Evolutionary conservation across 37 sponge, comb jelly and placozoan species (phyloP).

Genomic region (Theonella swinhoei): DNA sequence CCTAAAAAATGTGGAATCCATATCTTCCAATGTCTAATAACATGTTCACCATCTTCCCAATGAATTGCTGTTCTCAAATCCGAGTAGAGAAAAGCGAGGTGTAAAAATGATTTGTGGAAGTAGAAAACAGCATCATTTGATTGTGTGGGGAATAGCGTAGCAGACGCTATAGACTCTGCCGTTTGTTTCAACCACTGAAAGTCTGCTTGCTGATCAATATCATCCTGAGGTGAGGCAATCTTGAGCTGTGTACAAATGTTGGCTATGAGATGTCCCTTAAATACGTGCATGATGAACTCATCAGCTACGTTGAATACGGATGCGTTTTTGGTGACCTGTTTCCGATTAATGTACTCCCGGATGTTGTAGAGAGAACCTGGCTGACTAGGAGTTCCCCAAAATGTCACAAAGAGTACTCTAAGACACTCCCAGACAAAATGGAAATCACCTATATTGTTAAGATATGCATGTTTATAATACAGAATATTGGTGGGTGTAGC

Average conservation of each 20-base stretch:
- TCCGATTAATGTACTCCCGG: background rate
- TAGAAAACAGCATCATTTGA: slow-evolving; percentile 5
- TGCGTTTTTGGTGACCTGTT: slow-evolving; percentile 9
- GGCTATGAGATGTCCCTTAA: slow-evolving; percentile 23
- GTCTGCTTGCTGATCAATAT: background rate
- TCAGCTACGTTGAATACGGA: slow-evolving; percentile 24
- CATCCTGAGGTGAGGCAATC: background rate
- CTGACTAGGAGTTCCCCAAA: slow-evolving; percentile 23
- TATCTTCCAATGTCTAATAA: slow-evolving; percentile 22
- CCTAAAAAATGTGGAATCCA: slow-evolving; percentile 25
- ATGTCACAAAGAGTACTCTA: slow-evolving; percentile 2
- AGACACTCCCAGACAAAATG: slow-evolving; percentile 38
- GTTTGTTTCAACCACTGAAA: slow-evolving; percentile 10
- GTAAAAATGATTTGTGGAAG: slow-evolving; percentile 24
- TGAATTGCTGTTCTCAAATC: background rate
- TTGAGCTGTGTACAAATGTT: background rate
- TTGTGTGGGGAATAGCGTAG: background rate
- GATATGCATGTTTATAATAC: background rate
- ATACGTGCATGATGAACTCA: slow-evolving; percentile 17
- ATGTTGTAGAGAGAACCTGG: slow-evolving; percentile 31
- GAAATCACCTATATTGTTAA: slow-evolving; percentile 8
- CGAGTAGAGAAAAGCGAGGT: slow-evolving; percentile 15
- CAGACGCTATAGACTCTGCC: slow-evolving; percentile 3
- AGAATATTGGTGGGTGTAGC: too few species aligned
- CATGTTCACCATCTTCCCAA: slow-evolving; percentile 30